A percentile compares a stretch with the other conserved stretches of the same genome.
These are phyloP conservation scores for Darevskia nairensis DNA, from an alignment of 2,797 vertebrate species.

Conservation along the genomic window DNA sequence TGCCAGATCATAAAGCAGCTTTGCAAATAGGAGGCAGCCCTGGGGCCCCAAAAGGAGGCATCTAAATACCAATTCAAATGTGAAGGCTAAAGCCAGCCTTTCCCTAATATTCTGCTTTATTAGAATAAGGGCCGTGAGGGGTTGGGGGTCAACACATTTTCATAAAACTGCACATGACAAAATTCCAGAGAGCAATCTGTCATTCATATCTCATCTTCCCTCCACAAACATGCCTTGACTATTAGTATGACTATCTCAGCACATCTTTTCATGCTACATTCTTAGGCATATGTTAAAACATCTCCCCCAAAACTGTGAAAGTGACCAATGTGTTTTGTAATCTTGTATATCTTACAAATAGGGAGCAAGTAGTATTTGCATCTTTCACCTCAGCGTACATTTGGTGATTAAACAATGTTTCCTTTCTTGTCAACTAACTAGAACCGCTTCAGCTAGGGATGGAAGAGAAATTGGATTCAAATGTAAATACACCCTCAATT, in stretches of 20 bases:
- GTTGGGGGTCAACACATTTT: conserved; percentile 61
- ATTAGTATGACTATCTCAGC: neutral
- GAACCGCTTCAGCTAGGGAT: no score
- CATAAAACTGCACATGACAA: conserved; percentile 64
- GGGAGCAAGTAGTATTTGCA: neutral
- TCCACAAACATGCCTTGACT: conserved; percentile 14
- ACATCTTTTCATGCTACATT: neutral
- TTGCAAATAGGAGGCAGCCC: conserved; percentile 61
- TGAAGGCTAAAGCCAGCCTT: conserved; percentile 56
- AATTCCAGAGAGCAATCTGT: conserved; percentile 57
- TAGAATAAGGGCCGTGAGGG: conserved; percentile 57
- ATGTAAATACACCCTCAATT: no score
- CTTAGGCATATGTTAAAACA: neutral
- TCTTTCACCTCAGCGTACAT: no score
- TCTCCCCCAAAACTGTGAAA: neutral
- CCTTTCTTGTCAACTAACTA: no score
- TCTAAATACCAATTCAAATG: conserved; percentile 66
- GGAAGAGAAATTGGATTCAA: no score
- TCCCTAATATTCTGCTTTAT: conserved; percentile 71
- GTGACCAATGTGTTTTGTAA: neutral
- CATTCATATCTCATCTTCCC: conserved; percentile 48
- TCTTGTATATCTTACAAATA: neutral
- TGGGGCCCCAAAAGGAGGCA: conserved; percentile 54
- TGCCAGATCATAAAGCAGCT: conserved; percentile 66
- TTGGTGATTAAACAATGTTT: no score